These are phyloP conservation scores for Barbus barbus DNA, from an alignment of 2,113 vertebrate species.

Conservation along the genomic window DNA sequence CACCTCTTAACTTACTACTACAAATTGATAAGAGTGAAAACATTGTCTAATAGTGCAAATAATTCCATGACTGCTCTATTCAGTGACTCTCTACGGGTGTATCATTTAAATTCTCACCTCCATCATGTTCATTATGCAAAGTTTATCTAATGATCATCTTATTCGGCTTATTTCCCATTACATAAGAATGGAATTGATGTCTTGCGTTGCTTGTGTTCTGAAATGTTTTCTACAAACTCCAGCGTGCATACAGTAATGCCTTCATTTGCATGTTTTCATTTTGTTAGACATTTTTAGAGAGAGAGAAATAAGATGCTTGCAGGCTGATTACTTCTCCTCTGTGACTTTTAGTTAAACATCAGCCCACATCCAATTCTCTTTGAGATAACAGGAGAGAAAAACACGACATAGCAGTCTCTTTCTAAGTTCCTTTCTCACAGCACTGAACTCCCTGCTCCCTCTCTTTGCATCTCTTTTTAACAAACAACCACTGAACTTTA, in stretches of 20 bases:
- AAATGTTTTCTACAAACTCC: neutral
- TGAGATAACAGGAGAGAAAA: no score
- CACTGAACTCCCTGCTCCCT: neutral
- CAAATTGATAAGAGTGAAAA: no score
- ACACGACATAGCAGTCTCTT: no score
- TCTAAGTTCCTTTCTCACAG: neutral
- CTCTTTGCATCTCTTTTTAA: conserved; percentile 17
- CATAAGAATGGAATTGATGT: neutral
- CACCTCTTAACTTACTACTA: no score
- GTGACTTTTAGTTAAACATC: conserved; percentile 18
- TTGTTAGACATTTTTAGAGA: conserved; percentile 9
- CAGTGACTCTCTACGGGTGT: neutral
- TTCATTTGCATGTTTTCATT: conserved; percentile 25
- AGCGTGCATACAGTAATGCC: neutral
- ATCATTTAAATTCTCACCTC: neutral
- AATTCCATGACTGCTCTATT: neutral
- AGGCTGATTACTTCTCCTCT: conserved; percentile 29
- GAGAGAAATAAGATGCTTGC: conserved; percentile 16
- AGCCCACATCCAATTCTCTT: conserved; percentile 35
- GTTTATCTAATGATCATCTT: neutral
- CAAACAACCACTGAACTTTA: neutral
- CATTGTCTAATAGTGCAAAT: neutral
- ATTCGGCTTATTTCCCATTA: neutral
- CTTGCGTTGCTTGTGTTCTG: neutral
- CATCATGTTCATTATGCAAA: neutral